Evolutionary conservation across 2,888 invertebrate genomes (phyloP), one percentile per base, ranked within the genome.

Genomic region (Pardosa pseudoannulata): DNA sequence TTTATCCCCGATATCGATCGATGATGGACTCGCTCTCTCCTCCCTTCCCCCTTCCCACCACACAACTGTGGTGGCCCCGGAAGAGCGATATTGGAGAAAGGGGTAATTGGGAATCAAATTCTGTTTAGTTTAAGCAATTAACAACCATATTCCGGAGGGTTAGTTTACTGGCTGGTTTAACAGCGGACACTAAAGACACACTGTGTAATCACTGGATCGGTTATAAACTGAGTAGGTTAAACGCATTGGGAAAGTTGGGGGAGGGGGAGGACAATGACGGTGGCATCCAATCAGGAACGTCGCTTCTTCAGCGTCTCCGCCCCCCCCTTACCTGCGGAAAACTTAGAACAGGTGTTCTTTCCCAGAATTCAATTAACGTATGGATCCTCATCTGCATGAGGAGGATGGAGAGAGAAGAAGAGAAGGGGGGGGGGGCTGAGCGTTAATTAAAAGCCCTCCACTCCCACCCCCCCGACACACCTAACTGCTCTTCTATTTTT

Each of bases 361-460:
- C 83, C 83, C 83, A 82, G 82, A 82, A 82, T 82, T 82, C 82
- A 82, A 82, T 82, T 82, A 82, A 82, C 82, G 82, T 76, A 75
- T 76, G 70, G 76, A 76, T 82, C 71, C 82, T 82, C 82, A 82
- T 82, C 67, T 67, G 67, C 46, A 36, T 62, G 41, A 50, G 36
- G 62, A n/a, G 62, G 80, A 23, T 67, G 50, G 62, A 50, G 31
- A 23, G 39, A 62, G 23, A 46, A 16, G 39, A 19, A 28, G 29
- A 31, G 36, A n/a, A n/a, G n/a, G 65, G 68, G 36, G 68, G 62
- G 56, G 68, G 70, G 36, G 67, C 5, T n/a, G 36, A 32, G 36
- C 32, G 32, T 31, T 67, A 32, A 67, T 73, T 83, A 73, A 83
- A 78, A 72, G 56, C 46, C 46, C 72, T 23, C 6, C 39, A 27